Percentiles rank a stretch among this genome's conserved stretches.
phyloP scores from a whole-genome alignment of 1,140 invertebrate species.

The Ostrea edulis region DNA sequence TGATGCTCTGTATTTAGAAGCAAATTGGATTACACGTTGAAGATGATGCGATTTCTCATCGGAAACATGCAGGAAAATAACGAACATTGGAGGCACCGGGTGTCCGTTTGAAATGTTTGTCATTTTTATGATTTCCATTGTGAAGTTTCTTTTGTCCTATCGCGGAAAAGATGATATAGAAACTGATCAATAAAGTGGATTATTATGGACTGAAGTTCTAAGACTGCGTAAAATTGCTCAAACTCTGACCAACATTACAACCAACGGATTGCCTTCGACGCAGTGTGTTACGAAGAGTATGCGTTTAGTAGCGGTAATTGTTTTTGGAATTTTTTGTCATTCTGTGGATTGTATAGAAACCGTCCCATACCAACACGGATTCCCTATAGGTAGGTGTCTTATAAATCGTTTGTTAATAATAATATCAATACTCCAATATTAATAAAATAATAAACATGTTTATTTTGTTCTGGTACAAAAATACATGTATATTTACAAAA shows the following conservation, averaged over 20 bases:
- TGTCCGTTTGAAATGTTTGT: conserved; percentile 13
- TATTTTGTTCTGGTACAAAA: not conserved
- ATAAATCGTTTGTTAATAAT: too few species aligned
- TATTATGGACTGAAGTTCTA: conserved; percentile 33
- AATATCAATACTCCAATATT: too few species aligned
- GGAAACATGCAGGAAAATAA: conserved; percentile 6
- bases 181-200: conserved; percentile 26
- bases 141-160: conserved; percentile 28
- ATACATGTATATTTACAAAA: not conserved
- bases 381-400: conserved; percentile 1
- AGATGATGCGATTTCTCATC: not conserved
- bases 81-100: not conserved
- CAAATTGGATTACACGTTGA: conserved; percentile 23
- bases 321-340: not conserved
- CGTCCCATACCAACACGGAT: not conserved
- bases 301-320: not conserved
- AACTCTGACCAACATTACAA: conserved; percentile 1
- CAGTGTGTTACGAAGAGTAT: not conserved
- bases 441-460: not conserved
- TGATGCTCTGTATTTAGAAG: not conserved
- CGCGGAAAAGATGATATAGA: conserved; percentile 34
- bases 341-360: not conserved
- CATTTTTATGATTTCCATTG: conserved; percentile 37
- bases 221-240: conserved; percentile 36
- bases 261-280: not conserved